These are phyloP conservation scores for Conus ventricosus DNA, from an alignment of 1,140 invertebrate genomes.

Conservation along the genomic window DNA sequence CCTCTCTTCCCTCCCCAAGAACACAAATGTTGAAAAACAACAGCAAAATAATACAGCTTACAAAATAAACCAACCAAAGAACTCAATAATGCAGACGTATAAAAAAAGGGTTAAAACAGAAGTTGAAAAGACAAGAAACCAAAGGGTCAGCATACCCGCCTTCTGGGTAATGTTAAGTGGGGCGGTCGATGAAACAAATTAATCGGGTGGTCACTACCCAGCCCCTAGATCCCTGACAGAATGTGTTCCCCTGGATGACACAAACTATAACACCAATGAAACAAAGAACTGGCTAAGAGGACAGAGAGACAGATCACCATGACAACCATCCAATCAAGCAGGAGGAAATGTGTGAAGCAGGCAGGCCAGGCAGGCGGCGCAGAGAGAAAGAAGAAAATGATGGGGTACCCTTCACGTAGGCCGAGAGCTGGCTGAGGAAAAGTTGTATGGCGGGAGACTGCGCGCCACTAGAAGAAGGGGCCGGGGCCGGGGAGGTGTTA, in stretches of 20 bases:
- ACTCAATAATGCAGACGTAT: background rate
- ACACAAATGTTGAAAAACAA: background rate
- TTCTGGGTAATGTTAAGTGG: background rate
- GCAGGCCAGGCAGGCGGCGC: conserved; percentile 30
- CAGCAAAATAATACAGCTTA: background rate
- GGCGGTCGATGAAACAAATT: background rate
- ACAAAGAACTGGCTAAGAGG: background rate
- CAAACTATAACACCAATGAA: background rate
- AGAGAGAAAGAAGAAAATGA: conserved; percentile 45
- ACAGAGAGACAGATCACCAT: conserved; percentile 9
- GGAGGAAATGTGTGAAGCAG: conserved; percentile 27
- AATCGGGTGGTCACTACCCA: background rate
- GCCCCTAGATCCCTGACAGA: background rate
- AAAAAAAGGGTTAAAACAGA: background rate
- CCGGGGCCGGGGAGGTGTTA: conserved; percentile 40
- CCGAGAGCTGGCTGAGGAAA: conserved; percentile 54
- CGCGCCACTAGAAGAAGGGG: conserved; percentile 41
- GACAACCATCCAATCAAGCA: conserved; percentile 30
- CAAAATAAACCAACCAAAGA: conserved; percentile 11
- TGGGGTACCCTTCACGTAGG: conserved; percentile 55
- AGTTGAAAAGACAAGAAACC: background rate
- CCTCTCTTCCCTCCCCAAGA: background rate
- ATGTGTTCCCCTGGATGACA: background rate
- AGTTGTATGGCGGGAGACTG: conserved; percentile 48
- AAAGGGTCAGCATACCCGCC: background rate